Base-by-base conservation (phyloP, 2,113 vertebrate genomes). In the Coryphaenoides rupestris region DNA sequence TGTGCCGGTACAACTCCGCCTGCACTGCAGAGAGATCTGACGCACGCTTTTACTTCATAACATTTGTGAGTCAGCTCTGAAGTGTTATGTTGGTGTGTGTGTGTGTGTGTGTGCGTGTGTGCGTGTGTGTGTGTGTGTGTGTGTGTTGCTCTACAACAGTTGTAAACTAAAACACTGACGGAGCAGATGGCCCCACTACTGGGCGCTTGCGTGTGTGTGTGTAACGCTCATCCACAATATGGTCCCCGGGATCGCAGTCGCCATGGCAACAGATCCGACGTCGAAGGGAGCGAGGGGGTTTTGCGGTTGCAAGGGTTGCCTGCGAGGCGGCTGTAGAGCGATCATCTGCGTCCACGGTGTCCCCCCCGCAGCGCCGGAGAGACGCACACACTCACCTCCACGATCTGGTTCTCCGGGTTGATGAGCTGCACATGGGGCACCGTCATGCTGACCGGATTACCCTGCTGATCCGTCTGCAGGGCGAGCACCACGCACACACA, bases 371-470 rank as follows among this genome's bases (percentile, higher is more conserved):
- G 33, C 33, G 13, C 33, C 7, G 33, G 9, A 10, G 33, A 40
- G n/a, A n/a, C n/a, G n/a, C n/a, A n/a, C 9, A 15, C 9, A 59
- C 93, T 93, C 75, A 94, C 97, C 96, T 99, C 96, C 65, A 99
- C 95, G 3, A 99, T 98, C 50, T 99, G 96, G 90, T 99, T 99
- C 79, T 99, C 97, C 0, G 97, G 97, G 86, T 99, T 99, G 89
- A 99, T 99, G 68, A 99, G 95, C 88, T 99, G 97, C 66, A 99
- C 97, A 17, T 99, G 97, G 0, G 97, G 97, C 58, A 99, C 96
- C 0, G 88, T 98, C 87, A 99, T 92, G 90, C 88, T 96, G 86
- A 98, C 78, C 1, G 95, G 66, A 61, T 93, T 91, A 70, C 93
- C 90, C 6, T 92, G 84, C 76, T 93, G 91, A 73, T 97, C 95